Evolutionary conservation across 2,113 vertebrate genomes (phyloP).

Genomic region (Tretioscincus oriximinensis): DNA sequence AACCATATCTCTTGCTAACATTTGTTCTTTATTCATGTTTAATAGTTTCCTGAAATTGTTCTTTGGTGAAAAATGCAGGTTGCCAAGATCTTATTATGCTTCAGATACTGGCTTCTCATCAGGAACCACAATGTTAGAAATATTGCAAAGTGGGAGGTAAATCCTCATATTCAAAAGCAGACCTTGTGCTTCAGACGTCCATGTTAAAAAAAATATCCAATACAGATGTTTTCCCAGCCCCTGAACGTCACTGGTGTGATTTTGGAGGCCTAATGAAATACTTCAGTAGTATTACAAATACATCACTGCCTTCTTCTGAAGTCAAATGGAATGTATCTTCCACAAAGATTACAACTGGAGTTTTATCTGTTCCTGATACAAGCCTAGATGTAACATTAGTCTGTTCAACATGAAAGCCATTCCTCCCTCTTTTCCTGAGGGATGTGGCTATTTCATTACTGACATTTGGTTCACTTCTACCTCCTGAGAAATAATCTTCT

Average conservation of each 20-base stretch:
- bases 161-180: constrained; percentile 82
- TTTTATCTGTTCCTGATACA: constrained; percentile 73
- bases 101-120: constrained; percentile 77
- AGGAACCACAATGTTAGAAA: constrained; percentile 77
- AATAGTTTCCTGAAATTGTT: constrained; percentile 38
- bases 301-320: constrained; percentile 85
- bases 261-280: constrained; percentile 76
- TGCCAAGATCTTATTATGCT: constrained; percentile 71
- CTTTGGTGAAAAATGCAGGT: constrained; percentile 66
- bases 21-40: constrained; percentile 67
- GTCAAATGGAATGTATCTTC: constrained; percentile 85
- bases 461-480: constrained; percentile 82
- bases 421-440: constrained; percentile 89
- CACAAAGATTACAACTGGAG: constrained; percentile 89
- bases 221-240: background rate
- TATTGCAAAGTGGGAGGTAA: constrained; percentile 82
- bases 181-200: constrained; percentile 62
- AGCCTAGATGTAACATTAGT: constrained; percentile 85
- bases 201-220: constrained; percentile 71
- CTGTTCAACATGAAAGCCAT: constrained; percentile 80
- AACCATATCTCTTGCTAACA: constrained; percentile 66
- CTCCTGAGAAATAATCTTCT: constrained; percentile 93
- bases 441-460: constrained; percentile 83
- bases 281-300: constrained; percentile 85
- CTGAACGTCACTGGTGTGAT: constrained; percentile 53